Percentiles rank a stretch among this genome's conserved stretches.
Evolutionary conservation across 2,888 invertebrate species (phyloP).

Genomic region (Mystacides longicornis): DNA sequence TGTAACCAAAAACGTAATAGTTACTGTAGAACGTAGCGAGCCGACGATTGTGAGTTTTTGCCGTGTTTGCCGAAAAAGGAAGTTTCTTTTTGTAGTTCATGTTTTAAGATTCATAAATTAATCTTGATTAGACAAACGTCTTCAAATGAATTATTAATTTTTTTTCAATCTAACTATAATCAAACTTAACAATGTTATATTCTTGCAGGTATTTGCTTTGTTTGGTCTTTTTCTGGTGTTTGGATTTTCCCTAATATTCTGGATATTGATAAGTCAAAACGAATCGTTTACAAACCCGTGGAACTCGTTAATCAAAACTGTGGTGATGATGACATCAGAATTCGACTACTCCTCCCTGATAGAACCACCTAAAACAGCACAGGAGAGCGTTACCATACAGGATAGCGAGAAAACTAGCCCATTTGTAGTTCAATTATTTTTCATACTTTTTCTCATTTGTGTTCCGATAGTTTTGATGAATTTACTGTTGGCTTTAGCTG

Average conservation of each 20-base stretch:
- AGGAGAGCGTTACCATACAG: conserved; percentile 33
- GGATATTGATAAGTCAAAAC: conserved; percentile 48
- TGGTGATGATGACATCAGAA: conserved; percentile 56
- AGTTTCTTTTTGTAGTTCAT: no score
- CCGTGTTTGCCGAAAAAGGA: no score
- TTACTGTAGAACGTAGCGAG: no score
- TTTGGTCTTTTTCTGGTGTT: conserved; percentile 42
- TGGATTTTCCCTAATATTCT: conserved; percentile 50
- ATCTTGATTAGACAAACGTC: no score
- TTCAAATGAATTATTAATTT: no score
- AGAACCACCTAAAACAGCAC: conserved; percentile 36
- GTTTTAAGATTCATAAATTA: no score
- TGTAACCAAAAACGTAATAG: no score
- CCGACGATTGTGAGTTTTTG: no score
- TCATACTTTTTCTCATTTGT: conserved; percentile 46
- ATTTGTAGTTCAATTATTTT: conserved; percentile 43
- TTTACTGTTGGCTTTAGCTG: conserved; percentile 52
- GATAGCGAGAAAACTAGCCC: conserved; percentile 31
- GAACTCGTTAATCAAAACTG: conserved; percentile 48
- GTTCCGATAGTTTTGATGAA: conserved; percentile 55
- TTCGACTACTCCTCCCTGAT: conserved; percentile 49
- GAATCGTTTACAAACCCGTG: conserved; percentile 47
- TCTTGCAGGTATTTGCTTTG: conserved; percentile 44
- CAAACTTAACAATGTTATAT: no score
- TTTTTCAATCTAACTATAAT: no score